Evolutionary conservation across 2,113 vertebrate species (phyloP), one percentile per base, ranked within the genome.

Genomic region (Xerus inauris): DNA sequence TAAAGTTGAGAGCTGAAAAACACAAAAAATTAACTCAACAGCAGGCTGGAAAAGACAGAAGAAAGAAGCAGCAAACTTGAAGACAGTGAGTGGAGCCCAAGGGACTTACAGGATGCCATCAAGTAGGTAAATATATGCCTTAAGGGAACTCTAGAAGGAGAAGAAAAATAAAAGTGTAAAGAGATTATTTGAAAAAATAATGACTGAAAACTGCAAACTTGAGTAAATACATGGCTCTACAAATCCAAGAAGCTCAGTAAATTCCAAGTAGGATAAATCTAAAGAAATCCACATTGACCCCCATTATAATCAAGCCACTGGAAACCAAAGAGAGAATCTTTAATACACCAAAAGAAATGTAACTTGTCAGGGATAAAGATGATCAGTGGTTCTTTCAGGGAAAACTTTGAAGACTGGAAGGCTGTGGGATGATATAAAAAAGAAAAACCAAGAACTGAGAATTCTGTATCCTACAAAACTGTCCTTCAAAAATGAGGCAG

Each of bases 181-280:
- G 64, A 77, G n/a, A 87, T 51, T 57, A 45, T 40, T 30, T 95
- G 69, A 87, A 87, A 57, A 90, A 69, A 65, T 59, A 85, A 84
- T 42, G 45, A 20, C 32, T 24, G 26, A 95, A 94, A 82, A 38
- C 16, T 28, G 67, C 30, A 69, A 62, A 64, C 69, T 45, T 67
- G 30, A 64, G 14, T 64, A 57, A 80, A 83, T 35, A 42, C 30
- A 49, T 32, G 13, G 10, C n/a, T 69, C 16, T 92, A 67, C 17
- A 49, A 86, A 89, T 81, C 42, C 38, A 75, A 87, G 71, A 76
- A 64, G 8, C 26, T 42, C 35, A n/a, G 19, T 45, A 30, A 80
- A 75, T 3, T 75, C 22, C 26, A 75, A 67, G 65, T 20, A 75
- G 49, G 17, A 67, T 67, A 57, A 30, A 79, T 42, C 22, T 40